Conservation (phyloP, 2,797 vertebrate genomes). For the Alcedo quadribrachys region DNA sequence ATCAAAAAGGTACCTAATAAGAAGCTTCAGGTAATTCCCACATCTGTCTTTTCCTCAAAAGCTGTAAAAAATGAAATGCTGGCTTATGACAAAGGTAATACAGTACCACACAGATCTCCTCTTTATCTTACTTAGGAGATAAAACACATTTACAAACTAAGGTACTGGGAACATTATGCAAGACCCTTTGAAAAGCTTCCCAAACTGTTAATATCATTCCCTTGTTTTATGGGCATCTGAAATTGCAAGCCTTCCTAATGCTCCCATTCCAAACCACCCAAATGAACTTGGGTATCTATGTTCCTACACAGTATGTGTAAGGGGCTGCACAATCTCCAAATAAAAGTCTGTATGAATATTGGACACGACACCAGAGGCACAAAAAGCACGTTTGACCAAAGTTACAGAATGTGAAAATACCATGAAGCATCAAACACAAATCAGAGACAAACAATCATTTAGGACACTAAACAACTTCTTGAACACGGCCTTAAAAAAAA, state of each 20-base stretch:
- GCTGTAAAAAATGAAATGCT: neutral
- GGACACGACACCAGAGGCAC: slow-evolving; percentile 8
- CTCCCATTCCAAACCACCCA: neutral
- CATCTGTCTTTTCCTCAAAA: neutral
- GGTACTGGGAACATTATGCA: neutral
- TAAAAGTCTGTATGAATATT: neutral
- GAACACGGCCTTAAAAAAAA: slow-evolving; percentile 7
- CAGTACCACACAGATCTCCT: neutral
- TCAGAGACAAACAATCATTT: slow-evolving; percentile 11
- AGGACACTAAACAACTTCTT: slow-evolving; percentile 34
- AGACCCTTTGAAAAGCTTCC: neutral
- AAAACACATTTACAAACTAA: neutral
- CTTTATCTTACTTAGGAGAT: neutral
- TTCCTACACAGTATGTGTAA: neutral
- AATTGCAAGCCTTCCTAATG: neutral
- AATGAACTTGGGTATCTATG: neutral
- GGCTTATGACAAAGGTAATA: neutral
- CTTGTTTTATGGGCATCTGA: neutral
- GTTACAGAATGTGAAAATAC: slow-evolving; percentile 8
- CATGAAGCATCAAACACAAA: slow-evolving; percentile 11
- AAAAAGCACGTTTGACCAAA: neutral
- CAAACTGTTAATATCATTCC: neutral
- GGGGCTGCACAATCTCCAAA: neutral
- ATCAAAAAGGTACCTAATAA: neutral
- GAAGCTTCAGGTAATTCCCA: neutral